These are phyloP conservation scores for Drosophila bifasciata DNA, from an alignment of 1,140 invertebrate species.

Conservation along the genomic window DNA sequence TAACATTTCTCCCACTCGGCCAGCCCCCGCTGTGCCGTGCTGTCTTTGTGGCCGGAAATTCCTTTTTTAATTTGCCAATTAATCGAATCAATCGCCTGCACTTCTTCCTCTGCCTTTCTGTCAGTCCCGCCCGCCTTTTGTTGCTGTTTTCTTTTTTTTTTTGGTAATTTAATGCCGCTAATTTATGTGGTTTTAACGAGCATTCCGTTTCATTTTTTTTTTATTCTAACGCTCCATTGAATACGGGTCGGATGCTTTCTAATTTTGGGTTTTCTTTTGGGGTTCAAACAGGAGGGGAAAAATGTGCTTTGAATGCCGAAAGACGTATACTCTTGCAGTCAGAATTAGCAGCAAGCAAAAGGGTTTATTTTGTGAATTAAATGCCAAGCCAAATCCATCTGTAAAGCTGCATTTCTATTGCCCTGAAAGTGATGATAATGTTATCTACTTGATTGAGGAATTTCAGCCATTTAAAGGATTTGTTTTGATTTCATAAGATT, in stretches of 20 bases:
- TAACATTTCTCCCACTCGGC: too few relatives aligned
- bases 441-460: too few relatives aligned
- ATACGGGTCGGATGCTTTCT: conserved; percentile 13
- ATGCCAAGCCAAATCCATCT: too few relatives aligned
- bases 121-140: neutral
- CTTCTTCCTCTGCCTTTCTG: conserved; percentile 51
- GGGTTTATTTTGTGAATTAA: too few relatives aligned
- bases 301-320: too few relatives aligned
- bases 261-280: conserved; percentile 8
- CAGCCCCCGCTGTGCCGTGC: conserved; percentile 2
- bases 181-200: conserved; percentile 80
- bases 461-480: too few relatives aligned
- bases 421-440: too few relatives aligned
- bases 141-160: conserved; percentile 11
- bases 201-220: conserved; percentile 51
- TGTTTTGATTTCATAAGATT: too few relatives aligned
- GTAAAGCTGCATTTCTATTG: too few relatives aligned
- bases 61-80: conserved; percentile 76
- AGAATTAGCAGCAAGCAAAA: too few relatives aligned
- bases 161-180: conserved; percentile 68
- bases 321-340: too few relatives aligned
- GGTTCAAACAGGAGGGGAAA: too few relatives aligned
- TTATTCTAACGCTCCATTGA: conserved; percentile 36
- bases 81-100: conserved; percentile 76
- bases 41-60: conserved; percentile 39